Conservation (phyloP, 2,888 invertebrate species). For the Latrodectus elegans region DNA sequence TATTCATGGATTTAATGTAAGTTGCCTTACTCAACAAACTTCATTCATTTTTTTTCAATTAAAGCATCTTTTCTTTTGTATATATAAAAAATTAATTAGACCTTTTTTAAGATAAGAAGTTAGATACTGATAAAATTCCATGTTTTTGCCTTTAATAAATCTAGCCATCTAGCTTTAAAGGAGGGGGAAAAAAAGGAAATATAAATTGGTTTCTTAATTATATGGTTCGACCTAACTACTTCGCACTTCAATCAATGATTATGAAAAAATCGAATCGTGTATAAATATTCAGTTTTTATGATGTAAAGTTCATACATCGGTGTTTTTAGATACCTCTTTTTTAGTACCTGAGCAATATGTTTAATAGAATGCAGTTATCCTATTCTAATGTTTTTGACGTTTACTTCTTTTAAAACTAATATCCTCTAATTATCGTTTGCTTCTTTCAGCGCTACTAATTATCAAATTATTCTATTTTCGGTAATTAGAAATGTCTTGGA, state of each 20-base stretch:
- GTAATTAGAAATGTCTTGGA: constrained; percentile 64
- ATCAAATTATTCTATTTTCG: constrained; percentile 68
- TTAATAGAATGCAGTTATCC: constrained; percentile 7
- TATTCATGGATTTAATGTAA: no score
- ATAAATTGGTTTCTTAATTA: not conserved
- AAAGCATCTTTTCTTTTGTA: no score
- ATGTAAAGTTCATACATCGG: not conserved
- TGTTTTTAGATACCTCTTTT: constrained; percentile 5
- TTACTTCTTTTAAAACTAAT: constrained; percentile 56
- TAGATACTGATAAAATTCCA: not conserved
- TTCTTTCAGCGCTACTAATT: constrained; percentile 55
- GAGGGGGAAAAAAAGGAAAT: not conserved
- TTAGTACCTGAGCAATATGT: not conserved
- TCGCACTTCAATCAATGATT: not conserved
- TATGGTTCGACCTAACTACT: not conserved
- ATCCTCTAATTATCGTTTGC: constrained; percentile 57
- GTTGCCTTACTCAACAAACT: no score
- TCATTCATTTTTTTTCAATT: no score
- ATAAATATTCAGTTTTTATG: not conserved
- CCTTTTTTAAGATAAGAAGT: no score
- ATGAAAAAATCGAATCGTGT: not conserved
- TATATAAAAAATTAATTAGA: no score
- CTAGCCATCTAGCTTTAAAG: not conserved
- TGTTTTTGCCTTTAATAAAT: constrained; percentile 2
- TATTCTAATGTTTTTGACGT: constrained; percentile 38